Percentiles rank a stretch among this genome's conserved stretches.
phyloP scores from a whole-genome alignment of 1,140 invertebrate species.

The Colletes gigas region DNA sequence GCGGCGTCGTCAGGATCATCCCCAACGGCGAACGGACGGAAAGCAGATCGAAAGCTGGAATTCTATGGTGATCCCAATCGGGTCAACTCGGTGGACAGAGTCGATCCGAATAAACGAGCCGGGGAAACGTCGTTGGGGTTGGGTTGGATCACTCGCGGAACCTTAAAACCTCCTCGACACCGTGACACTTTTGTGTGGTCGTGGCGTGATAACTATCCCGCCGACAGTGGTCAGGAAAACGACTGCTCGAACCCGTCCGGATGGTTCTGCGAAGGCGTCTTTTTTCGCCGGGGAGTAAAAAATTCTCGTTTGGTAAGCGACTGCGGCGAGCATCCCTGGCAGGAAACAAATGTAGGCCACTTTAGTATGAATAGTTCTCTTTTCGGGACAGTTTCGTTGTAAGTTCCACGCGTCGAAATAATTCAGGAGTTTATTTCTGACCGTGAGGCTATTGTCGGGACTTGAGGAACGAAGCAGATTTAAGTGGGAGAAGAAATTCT shows the following conservation, averaged over 20 bases:
- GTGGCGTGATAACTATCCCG: slow-evolving; percentile 46
- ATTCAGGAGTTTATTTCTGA: background rate
- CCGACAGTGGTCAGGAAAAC: slow-evolving; percentile 20
- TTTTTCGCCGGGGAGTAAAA: background rate
- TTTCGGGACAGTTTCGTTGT: background rate
- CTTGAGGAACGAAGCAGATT: no score
- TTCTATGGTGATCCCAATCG: slow-evolving; percentile 31
- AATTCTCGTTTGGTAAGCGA: background rate
- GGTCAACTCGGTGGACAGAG: slow-evolving; percentile 28
- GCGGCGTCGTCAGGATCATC: slow-evolving; percentile 9
- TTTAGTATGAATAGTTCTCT: background rate
- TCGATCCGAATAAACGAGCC: slow-evolving; percentile 54
- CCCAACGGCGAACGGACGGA: background rate
- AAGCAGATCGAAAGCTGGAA: slow-evolving; percentile 23
- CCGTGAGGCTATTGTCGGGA: no score
- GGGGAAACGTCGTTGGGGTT: slow-evolving; percentile 44
- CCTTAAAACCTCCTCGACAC: slow-evolving; percentile 45
- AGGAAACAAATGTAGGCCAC: background rate
- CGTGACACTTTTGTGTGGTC: slow-evolving; percentile 6
- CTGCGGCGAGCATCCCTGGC: background rate
- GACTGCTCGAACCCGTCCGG: slow-evolving; percentile 16
- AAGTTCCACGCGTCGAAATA: background rate
- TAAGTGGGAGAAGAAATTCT: no score
- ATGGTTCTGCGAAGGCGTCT: background rate
- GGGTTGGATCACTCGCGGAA: slow-evolving; percentile 35